Evolutionary conservation across 1,140 invertebrate genomes (phyloP).

Genomic region (Phocides pigmalion): DNA sequence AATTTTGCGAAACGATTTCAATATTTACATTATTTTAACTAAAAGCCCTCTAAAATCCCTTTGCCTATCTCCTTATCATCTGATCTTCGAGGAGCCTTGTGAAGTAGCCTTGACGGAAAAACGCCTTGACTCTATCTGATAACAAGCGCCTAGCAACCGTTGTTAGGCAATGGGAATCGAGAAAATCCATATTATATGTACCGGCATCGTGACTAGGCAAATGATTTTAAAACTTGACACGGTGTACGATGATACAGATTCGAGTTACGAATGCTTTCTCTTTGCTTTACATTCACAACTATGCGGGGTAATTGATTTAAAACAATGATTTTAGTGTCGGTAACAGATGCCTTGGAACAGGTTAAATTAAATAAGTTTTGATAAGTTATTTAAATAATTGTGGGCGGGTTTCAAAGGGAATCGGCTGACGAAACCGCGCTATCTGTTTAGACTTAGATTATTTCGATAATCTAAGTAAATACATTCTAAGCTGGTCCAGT

Average conservation of each 20-base stretch:
- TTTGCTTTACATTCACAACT: not conserved
- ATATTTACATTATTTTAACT: no score
- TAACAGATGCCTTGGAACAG: slow-evolving; percentile 6
- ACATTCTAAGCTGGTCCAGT: no score
- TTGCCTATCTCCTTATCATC: no score
- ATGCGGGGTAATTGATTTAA: slow-evolving; percentile 11
- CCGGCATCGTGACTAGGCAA: no score
- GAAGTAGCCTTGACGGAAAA: no score
- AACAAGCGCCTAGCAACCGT: slow-evolving; percentile 49
- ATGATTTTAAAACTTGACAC: not conserved
- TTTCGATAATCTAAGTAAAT: not conserved
- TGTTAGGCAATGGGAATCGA: slow-evolving; percentile 32
- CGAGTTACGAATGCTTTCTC: not conserved
- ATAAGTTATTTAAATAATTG: not conserved
- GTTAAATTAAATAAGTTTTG: not conserved
- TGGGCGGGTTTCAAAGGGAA: not conserved
- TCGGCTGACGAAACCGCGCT: no score
- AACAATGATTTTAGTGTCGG: slow-evolving; percentile 16
- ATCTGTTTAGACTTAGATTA: no score
- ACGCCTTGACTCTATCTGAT: not conserved
- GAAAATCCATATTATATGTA: slow-evolving; percentile 8
- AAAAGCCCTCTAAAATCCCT: no score
- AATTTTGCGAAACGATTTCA: no score
- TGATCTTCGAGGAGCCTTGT: no score
- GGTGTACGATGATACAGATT: not conserved